Conservation (phyloP, 2,888 invertebrate species). For the Caenorhabditis virilis region DNA sequence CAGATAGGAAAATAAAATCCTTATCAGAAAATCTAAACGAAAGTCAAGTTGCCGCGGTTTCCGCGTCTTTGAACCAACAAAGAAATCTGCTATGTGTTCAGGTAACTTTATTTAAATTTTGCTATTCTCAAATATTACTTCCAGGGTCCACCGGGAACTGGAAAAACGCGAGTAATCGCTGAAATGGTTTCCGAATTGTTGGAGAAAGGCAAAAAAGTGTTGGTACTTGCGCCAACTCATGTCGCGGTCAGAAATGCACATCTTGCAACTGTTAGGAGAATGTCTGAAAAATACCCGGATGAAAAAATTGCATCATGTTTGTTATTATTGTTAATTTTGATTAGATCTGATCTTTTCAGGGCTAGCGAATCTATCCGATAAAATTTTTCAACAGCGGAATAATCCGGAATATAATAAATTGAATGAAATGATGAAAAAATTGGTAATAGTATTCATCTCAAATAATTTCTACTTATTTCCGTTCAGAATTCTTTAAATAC, state of each 20-base stretch:
- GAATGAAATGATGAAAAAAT: not conserved
- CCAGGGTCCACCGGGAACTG: slow-evolving; percentile 56
- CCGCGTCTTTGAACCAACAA: slow-evolving; percentile 39
- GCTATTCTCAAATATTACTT: too few species aligned
- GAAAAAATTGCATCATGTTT: too few species aligned
- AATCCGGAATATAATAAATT: slow-evolving; percentile 3
- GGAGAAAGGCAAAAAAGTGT: slow-evolving; percentile 34
- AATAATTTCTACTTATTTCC: too few species aligned
- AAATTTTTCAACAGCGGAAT: slow-evolving; percentile 3
- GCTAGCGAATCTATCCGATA: slow-evolving; percentile 1
- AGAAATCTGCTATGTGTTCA: slow-evolving; percentile 45
- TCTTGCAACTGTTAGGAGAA: slow-evolving; percentile 14
- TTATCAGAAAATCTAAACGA: slow-evolving; percentile 23
- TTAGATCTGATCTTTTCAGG: slow-evolving; percentile 8
- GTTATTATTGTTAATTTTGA: too few species aligned
- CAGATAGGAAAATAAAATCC: slow-evolving; percentile 13
- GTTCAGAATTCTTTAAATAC: too few species aligned
- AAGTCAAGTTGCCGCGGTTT: slow-evolving; percentile 37
- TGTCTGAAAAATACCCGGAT: slow-evolving; percentile 1
- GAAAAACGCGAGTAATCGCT: slow-evolving; percentile 52
- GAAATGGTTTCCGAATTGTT: slow-evolving; percentile 39
- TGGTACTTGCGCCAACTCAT: slow-evolving; percentile 49
- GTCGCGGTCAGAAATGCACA: slow-evolving; percentile 47
- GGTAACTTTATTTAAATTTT: slow-evolving; percentile 26
- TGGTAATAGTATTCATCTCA: not conserved